These are phyloP conservation scores for Drosophila oshimai DNA, from an alignment of 1,140 invertebrate genomes.

Conservation along the genomic window DNA sequence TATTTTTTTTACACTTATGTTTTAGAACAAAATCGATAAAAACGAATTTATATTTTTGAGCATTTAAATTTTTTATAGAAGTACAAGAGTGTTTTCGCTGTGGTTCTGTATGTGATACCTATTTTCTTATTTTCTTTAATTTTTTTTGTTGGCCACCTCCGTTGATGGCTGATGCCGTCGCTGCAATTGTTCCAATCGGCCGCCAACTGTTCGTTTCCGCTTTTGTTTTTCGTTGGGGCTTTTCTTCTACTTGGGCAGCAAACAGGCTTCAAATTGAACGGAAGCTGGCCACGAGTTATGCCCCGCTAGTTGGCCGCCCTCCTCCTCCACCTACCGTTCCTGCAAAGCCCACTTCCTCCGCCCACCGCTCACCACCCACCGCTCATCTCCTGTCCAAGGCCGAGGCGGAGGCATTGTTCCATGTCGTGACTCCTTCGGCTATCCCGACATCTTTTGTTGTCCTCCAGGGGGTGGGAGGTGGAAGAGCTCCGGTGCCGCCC, in stretches of 20 bases:
- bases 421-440: constrained; percentile 64
- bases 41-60: no score
- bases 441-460: constrained; percentile 75
- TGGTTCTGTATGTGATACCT: neutral
- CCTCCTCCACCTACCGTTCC: no score
- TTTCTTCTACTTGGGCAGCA: constrained; percentile 69
- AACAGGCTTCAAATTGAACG: constrained; percentile 80
- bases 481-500: constrained; percentile 51
- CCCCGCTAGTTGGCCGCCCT: constrained; percentile 35
- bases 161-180: constrained; percentile 25
- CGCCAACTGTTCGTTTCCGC: constrained; percentile 76
- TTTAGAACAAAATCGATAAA: no score
- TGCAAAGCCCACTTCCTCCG: constrained; percentile 17
- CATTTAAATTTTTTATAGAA: no score
- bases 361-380: neutral
- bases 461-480: constrained; percentile 18
- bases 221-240: constrained; percentile 64
- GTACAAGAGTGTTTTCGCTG: neutral
- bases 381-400: constrained; percentile 35
- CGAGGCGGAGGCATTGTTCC: constrained; percentile 74
- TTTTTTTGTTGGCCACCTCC: neutral
- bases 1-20: no score
- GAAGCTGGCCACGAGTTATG: constrained; percentile 73
- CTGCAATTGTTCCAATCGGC: constrained; percentile 76
- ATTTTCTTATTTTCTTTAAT: neutral